These are phyloP conservation scores for Apodemus sylvaticus DNA, from an alignment of 2,113 vertebrate species.

Conservation along the genomic window DNA sequence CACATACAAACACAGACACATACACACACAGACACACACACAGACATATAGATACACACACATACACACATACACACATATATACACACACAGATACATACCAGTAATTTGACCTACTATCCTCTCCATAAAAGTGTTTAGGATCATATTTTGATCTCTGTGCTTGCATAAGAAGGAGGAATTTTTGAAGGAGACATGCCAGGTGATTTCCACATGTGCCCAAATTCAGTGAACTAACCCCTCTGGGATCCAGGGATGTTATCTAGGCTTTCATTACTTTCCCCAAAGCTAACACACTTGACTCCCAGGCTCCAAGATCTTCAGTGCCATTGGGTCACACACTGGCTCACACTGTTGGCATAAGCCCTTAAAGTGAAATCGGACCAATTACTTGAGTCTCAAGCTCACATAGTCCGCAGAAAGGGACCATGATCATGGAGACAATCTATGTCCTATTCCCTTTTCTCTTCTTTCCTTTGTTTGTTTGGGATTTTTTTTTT, in stretches of 20 bases:
- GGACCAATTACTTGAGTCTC: background rate
- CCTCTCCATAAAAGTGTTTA: background rate
- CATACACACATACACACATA: no score
- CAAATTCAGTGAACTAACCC: background rate
- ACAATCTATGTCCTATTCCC: background rate
- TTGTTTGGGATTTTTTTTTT: no score
- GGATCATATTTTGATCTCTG: background rate
- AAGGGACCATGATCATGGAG: background rate
- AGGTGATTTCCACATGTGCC: background rate
- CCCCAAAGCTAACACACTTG: background rate
- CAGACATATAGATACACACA: background rate
- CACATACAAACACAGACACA: background rate
- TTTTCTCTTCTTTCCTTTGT: background rate
- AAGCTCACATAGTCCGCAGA: background rate
- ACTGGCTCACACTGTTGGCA: background rate
- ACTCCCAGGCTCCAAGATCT: background rate
- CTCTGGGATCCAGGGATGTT: background rate
- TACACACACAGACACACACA: background rate
- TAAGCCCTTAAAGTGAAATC: background rate
- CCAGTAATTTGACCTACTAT: background rate
- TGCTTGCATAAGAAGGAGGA: background rate
- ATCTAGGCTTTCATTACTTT: background rate
- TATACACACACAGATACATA: background rate
- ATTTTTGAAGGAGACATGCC: constrained; percentile 9
- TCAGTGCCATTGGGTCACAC: background rate